Conservation (phyloP, 2,888 invertebrate genomes). For the Chrysodeixis includens region DNA sequence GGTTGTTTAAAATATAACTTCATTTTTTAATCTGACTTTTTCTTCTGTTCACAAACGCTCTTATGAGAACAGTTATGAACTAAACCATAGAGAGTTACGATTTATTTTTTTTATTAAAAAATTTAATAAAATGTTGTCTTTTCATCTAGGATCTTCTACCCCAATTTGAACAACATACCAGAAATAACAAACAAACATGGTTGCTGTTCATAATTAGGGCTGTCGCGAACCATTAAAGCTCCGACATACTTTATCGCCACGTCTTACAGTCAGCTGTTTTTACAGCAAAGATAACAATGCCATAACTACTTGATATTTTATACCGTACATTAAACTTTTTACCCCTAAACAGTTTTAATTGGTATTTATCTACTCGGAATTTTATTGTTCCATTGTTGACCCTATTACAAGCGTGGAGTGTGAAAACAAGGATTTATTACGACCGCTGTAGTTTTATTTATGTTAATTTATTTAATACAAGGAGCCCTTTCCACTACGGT, state of each 20-base stretch:
- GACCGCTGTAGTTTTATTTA: constrained; percentile 17
- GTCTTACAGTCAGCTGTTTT: background rate
- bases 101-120: too few relatives aligned
- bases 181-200: too few relatives aligned
- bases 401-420: background rate
- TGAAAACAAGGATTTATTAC: constrained; percentile 16
- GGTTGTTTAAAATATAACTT: too few relatives aligned
- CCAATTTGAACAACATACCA: too few relatives aligned
- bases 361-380: constrained; percentile 7
- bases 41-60: too few relatives aligned
- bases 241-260: background rate
- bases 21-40: too few relatives aligned
- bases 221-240: background rate
- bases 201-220: background rate
- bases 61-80: too few relatives aligned
- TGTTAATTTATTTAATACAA: constrained; percentile 36
- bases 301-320: background rate
- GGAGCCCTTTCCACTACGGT: constrained; percentile 67
- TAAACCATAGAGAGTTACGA: too few relatives aligned
- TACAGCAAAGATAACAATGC: background rate
- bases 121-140: too few relatives aligned
- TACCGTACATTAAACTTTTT: constrained; percentile 1
- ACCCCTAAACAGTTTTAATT: constrained; percentile 7
- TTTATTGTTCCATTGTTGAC: background rate
- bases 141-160: too few relatives aligned